A percentile compares a stretch with the other conserved stretches of the same genome.
Evolutionary conservation across 53 echinoderm and acorn worm genomes (phyloP).

Genomic region (Paracentrotus lividus): DNA sequence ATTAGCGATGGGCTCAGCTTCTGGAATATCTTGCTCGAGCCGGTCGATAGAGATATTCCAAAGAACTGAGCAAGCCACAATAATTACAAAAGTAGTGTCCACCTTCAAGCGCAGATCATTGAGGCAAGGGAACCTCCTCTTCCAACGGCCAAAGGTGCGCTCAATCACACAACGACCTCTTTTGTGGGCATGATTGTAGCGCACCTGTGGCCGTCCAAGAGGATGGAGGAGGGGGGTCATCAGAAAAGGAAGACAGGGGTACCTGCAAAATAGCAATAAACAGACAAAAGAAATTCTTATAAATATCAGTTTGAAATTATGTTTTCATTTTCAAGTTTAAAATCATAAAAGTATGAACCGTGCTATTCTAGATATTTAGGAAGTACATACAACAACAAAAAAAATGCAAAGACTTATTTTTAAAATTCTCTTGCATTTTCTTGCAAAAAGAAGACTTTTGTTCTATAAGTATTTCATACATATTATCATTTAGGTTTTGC

Average conservation of each 20-base stretch:
- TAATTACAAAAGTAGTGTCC: background rate
- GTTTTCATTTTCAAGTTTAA: too few species aligned
- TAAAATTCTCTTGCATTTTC: too few species aligned
- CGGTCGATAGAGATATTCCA: conserved; percentile 24
- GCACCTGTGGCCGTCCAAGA: background rate
- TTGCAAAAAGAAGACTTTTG: too few species aligned
- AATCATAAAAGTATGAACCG: too few species aligned
- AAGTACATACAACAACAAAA: too few species aligned
- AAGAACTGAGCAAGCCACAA: conserved; percentile 42
- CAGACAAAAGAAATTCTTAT: background rate
- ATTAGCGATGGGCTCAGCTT: background rate
- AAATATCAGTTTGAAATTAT: background rate
- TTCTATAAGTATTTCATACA: too few species aligned
- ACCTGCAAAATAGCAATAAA: background rate
- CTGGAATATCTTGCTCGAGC: conserved; percentile 8
- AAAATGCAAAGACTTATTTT: too few species aligned
- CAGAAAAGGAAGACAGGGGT: conserved; percentile 11
- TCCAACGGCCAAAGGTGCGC: conserved; percentile 3
- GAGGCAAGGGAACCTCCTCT: conserved; percentile 26
- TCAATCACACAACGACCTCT: conserved; percentile 20
- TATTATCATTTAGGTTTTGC: too few species aligned
- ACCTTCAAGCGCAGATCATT: background rate
- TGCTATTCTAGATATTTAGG: too few species aligned
- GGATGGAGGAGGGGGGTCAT: conserved; percentile 39
- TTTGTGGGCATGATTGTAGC: conserved; percentile 27